These are phyloP conservation scores for Oreonectes daqikongensis DNA, from an alignment of 2,797 vertebrate species.

Conservation along the genomic window DNA sequence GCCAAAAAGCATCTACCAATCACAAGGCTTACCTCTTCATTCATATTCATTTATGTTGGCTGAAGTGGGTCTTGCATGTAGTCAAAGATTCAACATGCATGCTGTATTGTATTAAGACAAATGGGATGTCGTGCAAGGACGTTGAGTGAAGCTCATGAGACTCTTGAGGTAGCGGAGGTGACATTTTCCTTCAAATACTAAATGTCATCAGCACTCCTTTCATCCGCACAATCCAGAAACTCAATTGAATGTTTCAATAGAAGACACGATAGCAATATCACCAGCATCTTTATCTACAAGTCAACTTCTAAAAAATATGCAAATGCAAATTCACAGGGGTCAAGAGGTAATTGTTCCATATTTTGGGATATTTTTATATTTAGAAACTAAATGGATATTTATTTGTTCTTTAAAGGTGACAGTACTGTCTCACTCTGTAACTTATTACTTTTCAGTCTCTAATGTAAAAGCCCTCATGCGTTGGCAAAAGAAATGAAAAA, in stretches of 20 bases:
- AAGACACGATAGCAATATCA: not conserved
- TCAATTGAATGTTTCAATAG: not conserved
- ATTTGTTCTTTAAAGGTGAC: not conserved
- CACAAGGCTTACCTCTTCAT: not conserved
- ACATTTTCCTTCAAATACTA: constrained; percentile 25
- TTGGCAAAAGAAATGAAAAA: constrained; percentile 43
- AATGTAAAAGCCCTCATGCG: constrained; percentile 40
- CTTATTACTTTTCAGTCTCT: not conserved
- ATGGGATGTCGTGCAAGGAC: constrained; percentile 10
- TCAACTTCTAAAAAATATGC: too few species aligned
- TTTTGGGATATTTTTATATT: not conserved
- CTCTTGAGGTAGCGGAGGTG: too few species aligned
- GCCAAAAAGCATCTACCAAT: too few species aligned
- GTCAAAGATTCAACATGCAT: constrained; percentile 7
- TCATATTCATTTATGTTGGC: constrained; percentile 22
- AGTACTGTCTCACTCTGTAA: not conserved
- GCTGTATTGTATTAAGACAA: constrained; percentile 26
- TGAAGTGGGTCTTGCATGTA: constrained; percentile 15
- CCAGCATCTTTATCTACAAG: not conserved
- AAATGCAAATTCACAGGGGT: too few species aligned
- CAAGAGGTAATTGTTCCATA: not conserved
- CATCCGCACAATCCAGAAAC: not conserved
- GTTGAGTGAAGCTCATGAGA: not conserved
- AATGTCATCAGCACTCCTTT: constrained; percentile 3
- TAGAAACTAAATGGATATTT: not conserved